Evolutionary conservation across 2,113 vertebrate genomes (phyloP).

Genomic region (Microtus oregoni): DNA sequence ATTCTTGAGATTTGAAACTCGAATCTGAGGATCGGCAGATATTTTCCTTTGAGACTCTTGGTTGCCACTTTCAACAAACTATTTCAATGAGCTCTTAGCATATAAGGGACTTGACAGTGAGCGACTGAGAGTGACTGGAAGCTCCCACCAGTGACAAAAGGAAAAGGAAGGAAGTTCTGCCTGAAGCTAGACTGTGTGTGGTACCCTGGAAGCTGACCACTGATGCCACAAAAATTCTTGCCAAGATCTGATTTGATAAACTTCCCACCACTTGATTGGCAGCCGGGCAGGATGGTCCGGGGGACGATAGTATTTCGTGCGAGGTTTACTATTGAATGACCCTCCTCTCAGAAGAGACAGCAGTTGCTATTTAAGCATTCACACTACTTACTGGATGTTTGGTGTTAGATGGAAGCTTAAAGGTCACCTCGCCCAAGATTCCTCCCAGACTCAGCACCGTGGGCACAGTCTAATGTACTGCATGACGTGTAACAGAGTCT

Average conservation of each 20-base stretch:
- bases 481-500: background rate
- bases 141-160: background rate
- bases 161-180: constrained; percentile 7
- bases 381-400: background rate
- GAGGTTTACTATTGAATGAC: background rate
- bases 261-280: background rate
- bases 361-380: constrained; percentile 29
- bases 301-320: background rate
- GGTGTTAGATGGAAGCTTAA: background rate
- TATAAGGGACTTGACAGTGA: background rate
- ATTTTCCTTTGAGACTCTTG: background rate
- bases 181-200: background rate
- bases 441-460: background rate
- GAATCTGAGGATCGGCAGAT: background rate
- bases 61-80: background rate
- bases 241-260: background rate
- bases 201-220: background rate
- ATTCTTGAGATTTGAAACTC: background rate
- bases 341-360: constrained; percentile 26
- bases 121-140: background rate
- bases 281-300: background rate
- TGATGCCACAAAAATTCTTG: background rate
- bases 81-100: background rate
- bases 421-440: background rate
- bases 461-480: background rate